These are phyloP conservation scores for Nothocercus nigrocapillus DNA, from an alignment of 2,113 vertebrate genomes.

Conservation along the genomic window DNA sequence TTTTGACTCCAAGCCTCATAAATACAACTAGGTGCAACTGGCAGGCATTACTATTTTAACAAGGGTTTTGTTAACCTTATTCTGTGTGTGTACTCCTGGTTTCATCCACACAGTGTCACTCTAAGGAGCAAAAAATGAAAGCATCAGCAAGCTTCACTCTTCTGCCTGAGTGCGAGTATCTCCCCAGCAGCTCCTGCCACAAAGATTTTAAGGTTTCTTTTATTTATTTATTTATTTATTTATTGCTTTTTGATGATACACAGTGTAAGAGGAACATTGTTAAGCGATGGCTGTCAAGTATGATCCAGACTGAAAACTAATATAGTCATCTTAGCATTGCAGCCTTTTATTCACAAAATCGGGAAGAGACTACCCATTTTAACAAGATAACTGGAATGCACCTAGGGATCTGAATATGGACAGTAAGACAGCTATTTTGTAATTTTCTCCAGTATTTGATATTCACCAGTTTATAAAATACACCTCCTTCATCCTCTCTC, in stretches of 20 bases:
- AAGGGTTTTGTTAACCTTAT: neutral
- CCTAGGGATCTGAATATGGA: neutral
- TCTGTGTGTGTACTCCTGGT: conserved; percentile 65
- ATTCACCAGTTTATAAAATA: conserved; percentile 18
- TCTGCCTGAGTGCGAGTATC: conserved; percentile 26
- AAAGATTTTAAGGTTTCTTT: conserved; percentile 8
- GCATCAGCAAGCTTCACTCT: conserved; percentile 37
- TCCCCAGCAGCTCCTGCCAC: neutral
- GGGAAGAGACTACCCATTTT: neutral
- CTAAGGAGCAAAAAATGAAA: conserved; percentile 72
- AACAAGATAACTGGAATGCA: neutral
- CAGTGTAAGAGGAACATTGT: neutral
- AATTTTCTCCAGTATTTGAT: neutral
- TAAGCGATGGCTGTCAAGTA: conserved; percentile 46
- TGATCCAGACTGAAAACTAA: conserved; percentile 7
- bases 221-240: neutral
- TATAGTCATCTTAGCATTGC: neutral
- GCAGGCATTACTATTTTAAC: neutral
- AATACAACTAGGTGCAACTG: neutral
- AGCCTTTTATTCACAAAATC: neutral
- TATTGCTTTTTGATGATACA: neutral
- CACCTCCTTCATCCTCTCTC: neutral
- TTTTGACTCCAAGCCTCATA: neutral
- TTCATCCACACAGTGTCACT: conserved; percentile 83
- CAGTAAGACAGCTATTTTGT: neutral